These are phyloP conservation scores for Leptodactylus fallax DNA, from an alignment of 2,797 vertebrate species.

Conservation along the genomic window DNA sequence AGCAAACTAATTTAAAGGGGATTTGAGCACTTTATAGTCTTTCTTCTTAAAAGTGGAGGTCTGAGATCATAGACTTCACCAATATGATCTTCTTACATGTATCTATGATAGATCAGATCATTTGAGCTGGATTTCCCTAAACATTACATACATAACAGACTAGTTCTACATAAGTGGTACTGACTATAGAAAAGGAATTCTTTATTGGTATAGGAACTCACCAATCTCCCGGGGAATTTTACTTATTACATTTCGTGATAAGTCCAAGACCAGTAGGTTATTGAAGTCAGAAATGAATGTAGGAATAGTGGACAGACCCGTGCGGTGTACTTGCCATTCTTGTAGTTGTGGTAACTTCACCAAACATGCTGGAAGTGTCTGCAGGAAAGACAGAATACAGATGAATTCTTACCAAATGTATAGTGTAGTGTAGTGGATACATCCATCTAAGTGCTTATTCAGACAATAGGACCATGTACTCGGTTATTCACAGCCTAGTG, in stretches of 20 bases:
- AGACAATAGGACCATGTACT: no score
- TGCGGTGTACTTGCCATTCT: constrained; percentile 94
- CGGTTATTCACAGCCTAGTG: no score
- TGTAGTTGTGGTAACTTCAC: constrained; percentile 87
- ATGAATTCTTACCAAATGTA: neutral
- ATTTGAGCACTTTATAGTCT: no score
- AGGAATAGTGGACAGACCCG: constrained; percentile 86
- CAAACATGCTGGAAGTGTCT: constrained; percentile 87
- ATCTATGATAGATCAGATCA: no score
- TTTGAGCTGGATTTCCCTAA: no score
- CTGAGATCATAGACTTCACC: no score
- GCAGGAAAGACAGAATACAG: constrained; percentile 40
- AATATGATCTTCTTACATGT: no score
- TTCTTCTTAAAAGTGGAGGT: no score
- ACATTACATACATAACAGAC: neutral
- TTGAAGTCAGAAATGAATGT: constrained; percentile 87
- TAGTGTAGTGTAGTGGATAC: neutral
- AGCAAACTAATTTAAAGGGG: no score
- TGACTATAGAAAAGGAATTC: no score
- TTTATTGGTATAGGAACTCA: constrained; percentile 68
- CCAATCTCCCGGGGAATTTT: constrained; percentile 90
- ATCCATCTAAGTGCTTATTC: neutral
- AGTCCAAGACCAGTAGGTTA: constrained; percentile 87
- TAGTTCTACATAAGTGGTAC: no score
- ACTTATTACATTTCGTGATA: constrained; percentile 87